Evolutionary conservation across 2,113 vertebrate genomes (phyloP).

Genomic region (Alethe castanea): DNA sequence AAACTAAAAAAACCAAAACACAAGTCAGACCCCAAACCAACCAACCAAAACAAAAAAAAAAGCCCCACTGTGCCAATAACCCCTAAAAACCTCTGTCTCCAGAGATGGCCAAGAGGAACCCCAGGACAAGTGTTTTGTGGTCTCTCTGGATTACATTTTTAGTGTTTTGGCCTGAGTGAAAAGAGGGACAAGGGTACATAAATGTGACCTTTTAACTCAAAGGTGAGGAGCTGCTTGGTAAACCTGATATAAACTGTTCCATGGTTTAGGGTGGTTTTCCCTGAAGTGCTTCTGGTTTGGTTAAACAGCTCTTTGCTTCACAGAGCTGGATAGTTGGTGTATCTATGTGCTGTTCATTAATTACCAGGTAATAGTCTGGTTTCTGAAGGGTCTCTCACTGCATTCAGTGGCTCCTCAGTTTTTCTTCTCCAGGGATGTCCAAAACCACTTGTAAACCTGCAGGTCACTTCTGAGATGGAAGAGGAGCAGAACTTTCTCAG

Average conservation of each 20-base stretch:
- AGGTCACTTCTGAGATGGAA: neutral
- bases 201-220: neutral
- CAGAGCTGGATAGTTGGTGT: neutral
- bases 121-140: neutral
- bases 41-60: neutral
- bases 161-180: neutral
- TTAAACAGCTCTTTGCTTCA: neutral
- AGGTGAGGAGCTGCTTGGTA: neutral
- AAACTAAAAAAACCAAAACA: neutral
- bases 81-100: neutral
- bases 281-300: neutral
- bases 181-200: neutral
- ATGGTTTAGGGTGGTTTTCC: neutral
- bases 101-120: neutral
- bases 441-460: neutral
- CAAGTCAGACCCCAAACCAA: accelerated
- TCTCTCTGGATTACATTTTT: neutral
- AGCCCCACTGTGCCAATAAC: too few relatives aligned
- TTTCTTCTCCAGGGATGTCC: neutral
- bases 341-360: accelerated
- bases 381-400: neutral
- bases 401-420: neutral
- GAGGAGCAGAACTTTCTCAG: neutral
- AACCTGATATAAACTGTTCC: neutral
- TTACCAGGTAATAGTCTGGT: neutral